A percentile compares a stretch with the other conserved stretches of the same genome.
These are phyloP conservation scores for Tachysurus fulvidraco DNA, from an alignment of 2,113 vertebrate genomes.

Conservation along the genomic window DNA sequence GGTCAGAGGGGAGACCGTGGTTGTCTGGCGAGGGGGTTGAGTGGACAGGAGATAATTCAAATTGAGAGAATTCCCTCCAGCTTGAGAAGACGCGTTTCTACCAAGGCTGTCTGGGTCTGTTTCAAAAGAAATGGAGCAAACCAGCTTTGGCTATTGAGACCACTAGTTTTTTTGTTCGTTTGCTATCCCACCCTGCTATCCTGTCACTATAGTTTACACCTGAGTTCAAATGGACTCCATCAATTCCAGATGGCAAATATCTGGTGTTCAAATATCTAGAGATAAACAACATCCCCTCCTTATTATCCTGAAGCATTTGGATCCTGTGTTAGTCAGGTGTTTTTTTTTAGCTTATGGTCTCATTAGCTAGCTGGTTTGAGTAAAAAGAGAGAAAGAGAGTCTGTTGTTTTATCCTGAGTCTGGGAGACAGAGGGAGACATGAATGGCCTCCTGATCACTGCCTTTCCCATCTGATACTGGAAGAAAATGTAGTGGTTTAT, in stretches of 20 bases:
- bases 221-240: slow-evolving; percentile 27
- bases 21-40: slow-evolving; percentile 56
- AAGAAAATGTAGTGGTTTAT: slow-evolving; percentile 16
- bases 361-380: slow-evolving; percentile 48
- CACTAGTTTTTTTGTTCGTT: slow-evolving; percentile 23
- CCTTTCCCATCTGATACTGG: slow-evolving; percentile 52
- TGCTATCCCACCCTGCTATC: not conserved
- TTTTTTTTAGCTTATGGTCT: slow-evolving; percentile 44
- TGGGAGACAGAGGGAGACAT: slow-evolving; percentile 38
- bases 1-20: slow-evolving; percentile 54
- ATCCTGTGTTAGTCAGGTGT: not conserved
- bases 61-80: slow-evolving; percentile 46
- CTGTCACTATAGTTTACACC: not conserved
- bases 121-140: slow-evolving; percentile 54
- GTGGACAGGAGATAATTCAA: slow-evolving; percentile 53
- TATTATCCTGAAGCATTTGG: not conserved
- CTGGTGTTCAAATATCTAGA: not conserved
- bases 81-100: slow-evolving; percentile 58
- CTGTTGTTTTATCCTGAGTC: slow-evolving; percentile 38
- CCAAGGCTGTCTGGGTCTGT: slow-evolving; percentile 63
- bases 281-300: not conserved
- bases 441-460: slow-evolving; percentile 53
- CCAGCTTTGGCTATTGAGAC: slow-evolving; percentile 48
- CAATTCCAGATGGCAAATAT: slow-evolving; percentile 8
- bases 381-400: slow-evolving; percentile 40